These are phyloP conservation scores for Scolopax rusticola DNA, from an alignment of 2,797 vertebrate genomes.

Conservation along the genomic window DNA sequence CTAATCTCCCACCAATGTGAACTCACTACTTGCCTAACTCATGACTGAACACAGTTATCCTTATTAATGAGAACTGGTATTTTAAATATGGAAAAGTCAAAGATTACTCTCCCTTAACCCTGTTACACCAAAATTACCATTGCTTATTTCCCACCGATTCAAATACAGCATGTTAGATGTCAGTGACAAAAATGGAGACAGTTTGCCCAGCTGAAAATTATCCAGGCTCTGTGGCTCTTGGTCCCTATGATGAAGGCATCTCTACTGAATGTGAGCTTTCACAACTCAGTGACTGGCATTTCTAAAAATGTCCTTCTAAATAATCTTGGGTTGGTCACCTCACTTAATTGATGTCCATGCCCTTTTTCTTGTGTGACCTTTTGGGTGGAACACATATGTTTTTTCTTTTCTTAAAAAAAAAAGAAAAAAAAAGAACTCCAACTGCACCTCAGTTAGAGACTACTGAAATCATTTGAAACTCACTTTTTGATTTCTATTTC, in stretches of 20 bases:
- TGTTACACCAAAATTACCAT: accelerated
- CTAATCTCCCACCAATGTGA: background rate
- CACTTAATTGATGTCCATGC: background rate
- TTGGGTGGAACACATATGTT: accelerated
- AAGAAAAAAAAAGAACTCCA: no score
- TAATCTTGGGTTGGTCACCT: accelerated
- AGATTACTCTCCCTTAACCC: background rate
- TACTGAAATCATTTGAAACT: background rate
- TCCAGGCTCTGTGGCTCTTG: background rate
- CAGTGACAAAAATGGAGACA: background rate
- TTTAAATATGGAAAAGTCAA: background rate
- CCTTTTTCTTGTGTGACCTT: background rate
- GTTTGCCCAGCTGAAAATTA: background rate
- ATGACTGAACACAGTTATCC: background rate
- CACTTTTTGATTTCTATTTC: background rate
- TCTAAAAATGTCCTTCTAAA: background rate
- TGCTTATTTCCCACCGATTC: background rate
- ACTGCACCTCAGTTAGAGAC: background rate
- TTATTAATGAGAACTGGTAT: background rate
- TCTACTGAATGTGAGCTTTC: background rate
- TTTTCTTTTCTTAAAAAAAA: background rate
- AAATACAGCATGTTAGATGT: background rate
- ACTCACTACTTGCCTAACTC: background rate
- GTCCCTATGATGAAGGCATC: background rate
- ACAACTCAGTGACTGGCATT: background rate